These are phyloP conservation scores for Coptodon bakossiorum DNA, from an alignment of 2,113 vertebrate species.

Conservation along the genomic window DNA sequence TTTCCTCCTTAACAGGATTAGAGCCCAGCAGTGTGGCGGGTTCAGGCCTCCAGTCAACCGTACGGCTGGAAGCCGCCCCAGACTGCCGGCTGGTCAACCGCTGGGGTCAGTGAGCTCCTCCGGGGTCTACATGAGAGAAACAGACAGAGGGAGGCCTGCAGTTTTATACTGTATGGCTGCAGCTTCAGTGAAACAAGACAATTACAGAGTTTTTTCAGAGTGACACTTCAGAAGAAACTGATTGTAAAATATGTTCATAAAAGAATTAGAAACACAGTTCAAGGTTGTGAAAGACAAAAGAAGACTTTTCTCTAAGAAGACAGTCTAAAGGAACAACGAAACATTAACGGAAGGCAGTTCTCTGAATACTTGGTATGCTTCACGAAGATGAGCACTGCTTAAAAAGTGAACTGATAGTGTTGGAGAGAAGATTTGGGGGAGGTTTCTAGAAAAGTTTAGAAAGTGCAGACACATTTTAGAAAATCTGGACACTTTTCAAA, in stretches of 20 bases:
- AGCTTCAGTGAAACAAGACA: not conserved
- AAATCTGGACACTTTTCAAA: not conserved
- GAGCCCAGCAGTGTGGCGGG: conserved; percentile 50
- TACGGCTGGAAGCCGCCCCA: not conserved
- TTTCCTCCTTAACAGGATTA: conserved; percentile 65
- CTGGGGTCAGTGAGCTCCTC: conserved; percentile 1
- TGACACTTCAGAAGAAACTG: not conserved
- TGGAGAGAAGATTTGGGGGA: not conserved
- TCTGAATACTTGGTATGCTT: not conserved
- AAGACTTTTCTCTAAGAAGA: not conserved
- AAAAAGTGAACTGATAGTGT: accelerated
- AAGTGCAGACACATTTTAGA: not conserved
- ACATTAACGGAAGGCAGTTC: not conserved
- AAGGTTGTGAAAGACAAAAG: not conserved
- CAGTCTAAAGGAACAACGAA: not conserved
- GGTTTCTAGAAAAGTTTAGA: not conserved
- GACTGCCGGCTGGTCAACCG: not conserved
- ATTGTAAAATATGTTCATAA: not conserved
- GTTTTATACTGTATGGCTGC: not conserved
- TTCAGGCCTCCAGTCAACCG: conserved; percentile 40
- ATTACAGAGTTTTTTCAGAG: not conserved
- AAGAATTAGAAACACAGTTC: not conserved
- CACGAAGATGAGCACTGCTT: not conserved
- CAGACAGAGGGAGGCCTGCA: not conserved
- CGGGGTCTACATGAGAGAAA: not conserved